Percentiles rank a stretch among this genome's conserved stretches.
These are phyloP conservation scores for Watsonalla binaria DNA, from an alignment of 2,888 invertebrate species.

Conservation along the genomic window DNA sequence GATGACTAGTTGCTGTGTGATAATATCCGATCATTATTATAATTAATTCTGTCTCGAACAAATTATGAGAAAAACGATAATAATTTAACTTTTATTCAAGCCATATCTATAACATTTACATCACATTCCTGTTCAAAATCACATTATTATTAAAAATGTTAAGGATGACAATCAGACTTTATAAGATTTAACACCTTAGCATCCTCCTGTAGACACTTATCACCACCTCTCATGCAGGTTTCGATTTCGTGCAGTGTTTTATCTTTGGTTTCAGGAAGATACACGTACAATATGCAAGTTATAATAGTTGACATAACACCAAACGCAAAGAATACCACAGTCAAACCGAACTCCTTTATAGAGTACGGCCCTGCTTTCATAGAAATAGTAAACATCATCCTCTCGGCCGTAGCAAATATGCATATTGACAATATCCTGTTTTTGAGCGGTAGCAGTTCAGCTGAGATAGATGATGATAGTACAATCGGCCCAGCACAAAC, in stretches of 20 bases:
- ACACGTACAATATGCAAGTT: slow-evolving; percentile 22
- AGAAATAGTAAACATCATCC: slow-evolving; percentile 13
- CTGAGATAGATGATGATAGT: slow-evolving; percentile 23
- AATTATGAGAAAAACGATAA: no score
- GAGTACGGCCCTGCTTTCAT: slow-evolving; percentile 27
- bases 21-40: no score
- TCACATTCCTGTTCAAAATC: no score
- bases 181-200: no score
- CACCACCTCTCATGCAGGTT: slow-evolving; percentile 8
- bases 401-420: slow-evolving; percentile 15
- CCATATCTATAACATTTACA: no score
- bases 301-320: slow-evolving; percentile 5
- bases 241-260: slow-evolving; percentile 25
- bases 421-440: slow-evolving; percentile 16
- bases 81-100: no score
- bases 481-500: slow-evolving; percentile 48
- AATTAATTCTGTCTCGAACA: no score
- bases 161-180: no score
- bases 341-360: slow-evolving; percentile 19
- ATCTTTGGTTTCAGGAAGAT: slow-evolving; percentile 34
- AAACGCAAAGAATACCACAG: slow-evolving; percentile 30
- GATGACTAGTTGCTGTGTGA: no score
- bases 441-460: slow-evolving; percentile 28
- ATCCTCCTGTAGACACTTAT: no score
- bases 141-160: no score